Conservation (phyloP, 2,888 invertebrate genomes). For the Caenorhabditis parvicauda region DNA sequence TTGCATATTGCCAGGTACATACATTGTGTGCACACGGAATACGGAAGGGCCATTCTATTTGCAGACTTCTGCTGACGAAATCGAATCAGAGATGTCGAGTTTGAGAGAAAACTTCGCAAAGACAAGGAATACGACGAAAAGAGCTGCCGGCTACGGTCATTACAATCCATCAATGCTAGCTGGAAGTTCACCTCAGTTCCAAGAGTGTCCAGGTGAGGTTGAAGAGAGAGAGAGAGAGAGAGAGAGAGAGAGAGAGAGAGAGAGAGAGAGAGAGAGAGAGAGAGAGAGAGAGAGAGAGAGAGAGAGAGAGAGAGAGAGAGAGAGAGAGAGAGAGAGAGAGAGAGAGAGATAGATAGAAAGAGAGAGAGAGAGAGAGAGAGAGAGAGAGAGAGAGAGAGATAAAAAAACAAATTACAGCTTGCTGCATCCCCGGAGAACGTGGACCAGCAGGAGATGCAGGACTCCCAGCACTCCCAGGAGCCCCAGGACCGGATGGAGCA, state of each 20-base stretch:
- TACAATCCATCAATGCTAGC: conserved; percentile 57
- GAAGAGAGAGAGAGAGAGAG: background rate
- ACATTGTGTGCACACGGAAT: conserved; percentile 4
- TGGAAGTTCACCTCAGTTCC: conserved; percentile 57
- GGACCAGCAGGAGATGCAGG: conserved; percentile 54
- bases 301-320: conserved; percentile 2
- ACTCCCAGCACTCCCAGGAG: conserved; percentile 53
- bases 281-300: conserved; percentile 1
- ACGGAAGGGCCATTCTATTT: conserved; percentile 12
- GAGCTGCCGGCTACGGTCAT: conserved; percentile 36
- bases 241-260: background rate
- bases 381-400: too few species aligned
- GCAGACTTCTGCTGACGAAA: conserved; percentile 48
- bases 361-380: too few species aligned
- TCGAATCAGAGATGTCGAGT: conserved; percentile 52
- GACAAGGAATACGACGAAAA: conserved; percentile 24
- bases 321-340: background rate
- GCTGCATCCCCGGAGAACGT: conserved; percentile 59
- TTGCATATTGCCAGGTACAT: conserved; percentile 58
- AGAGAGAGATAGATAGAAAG: too few species aligned
- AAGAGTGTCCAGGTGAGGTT: conserved; percentile 60
- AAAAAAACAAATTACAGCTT: conserved; percentile 40
- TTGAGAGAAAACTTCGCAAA: conserved; percentile 30
- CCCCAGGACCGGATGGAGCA: conserved; percentile 61
- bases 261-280: background rate